Conservation (phyloP, 2,113 vertebrate species). For the Prietella phreatophila region DNA sequence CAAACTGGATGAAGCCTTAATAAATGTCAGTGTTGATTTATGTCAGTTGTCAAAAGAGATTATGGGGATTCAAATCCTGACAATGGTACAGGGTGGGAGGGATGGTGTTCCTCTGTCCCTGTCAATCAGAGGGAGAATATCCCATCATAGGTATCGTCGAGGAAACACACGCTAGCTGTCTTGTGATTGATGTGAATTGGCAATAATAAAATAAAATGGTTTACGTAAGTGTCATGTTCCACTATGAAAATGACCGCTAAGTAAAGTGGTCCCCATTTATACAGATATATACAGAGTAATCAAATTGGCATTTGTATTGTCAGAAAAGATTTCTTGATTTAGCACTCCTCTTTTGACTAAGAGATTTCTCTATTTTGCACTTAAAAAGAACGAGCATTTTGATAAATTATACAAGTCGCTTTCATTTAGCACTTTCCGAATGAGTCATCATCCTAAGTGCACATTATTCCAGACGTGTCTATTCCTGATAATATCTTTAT, state of each 20-base stretch:
- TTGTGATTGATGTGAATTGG: no score
- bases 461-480: constrained; percentile 32
- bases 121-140: background rate
- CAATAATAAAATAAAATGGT: background rate
- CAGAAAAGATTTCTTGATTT: background rate
- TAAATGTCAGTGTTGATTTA: background rate
- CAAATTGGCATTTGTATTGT: background rate
- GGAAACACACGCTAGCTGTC: no score
- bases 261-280: background rate
- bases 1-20: background rate
- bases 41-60: background rate
- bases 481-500: constrained; percentile 40
- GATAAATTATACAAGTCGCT: constrained; percentile 1
- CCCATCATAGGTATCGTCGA: background rate
- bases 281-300: background rate
- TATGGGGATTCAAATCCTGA: background rate
- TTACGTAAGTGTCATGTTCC: background rate
- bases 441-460: constrained; percentile 42
- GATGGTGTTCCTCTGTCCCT: background rate
- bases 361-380: background rate
- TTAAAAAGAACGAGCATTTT: constrained; percentile 2
- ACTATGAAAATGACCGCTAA: background rate
- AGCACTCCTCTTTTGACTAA: background rate
- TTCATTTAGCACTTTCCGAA: constrained; percentile 22
- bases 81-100: background rate